Evolutionary conservation across 2,888 invertebrate genomes (phyloP), one percentile per base, ranked within the genome.

Genomic region (Ormia ochracea): DNA sequence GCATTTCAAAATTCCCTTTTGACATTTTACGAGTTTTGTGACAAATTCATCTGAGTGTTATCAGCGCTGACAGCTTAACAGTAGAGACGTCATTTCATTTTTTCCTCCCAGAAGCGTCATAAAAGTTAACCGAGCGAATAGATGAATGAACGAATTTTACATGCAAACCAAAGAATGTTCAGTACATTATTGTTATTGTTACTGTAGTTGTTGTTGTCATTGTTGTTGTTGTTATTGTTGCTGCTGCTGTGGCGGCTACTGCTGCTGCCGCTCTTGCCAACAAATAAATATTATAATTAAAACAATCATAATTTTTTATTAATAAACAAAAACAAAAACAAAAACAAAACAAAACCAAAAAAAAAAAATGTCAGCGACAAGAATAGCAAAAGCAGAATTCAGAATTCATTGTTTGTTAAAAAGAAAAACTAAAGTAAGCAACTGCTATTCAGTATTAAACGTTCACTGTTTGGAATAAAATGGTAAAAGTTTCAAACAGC

Each of bases 251-350:
- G 26, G 31, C 31, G 38, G 52, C 19, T 52, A 38, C n/a, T 43
- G 45, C 3, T 36, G 58, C 4, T 41, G 23, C 9, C 41, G 70
- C 28, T 56, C 28, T 45, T 38, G 56, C 41, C 58, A 43, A 58
- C 48, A 80, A 70, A 48, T 66, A 59, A 80, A 72, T 79, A 76
- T 80, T 76, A 76, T 80, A 80, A 80, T 80, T 80, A 80, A 80
- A 76, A 80, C 76, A 72, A 76, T 80, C 80, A 80, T 76, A 80
- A 72, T 76, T 72, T 80, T 72, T 80, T 76, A 73, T 72, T 80
- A 68, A 65, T n/a, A n/a, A 74, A 63, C 21, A 59, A 63, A 50
- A 50, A 28, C 17, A 61, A 70, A 48, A 65, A 33, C 23, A 21
- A 14, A 61, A 28, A 59, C 14, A 52, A n/a, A 19, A 68, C n/a